These are phyloP conservation scores for Cryptocheilus praepositus DNA, from an alignment of 2,888 invertebrate species.

Conservation along the genomic window DNA sequence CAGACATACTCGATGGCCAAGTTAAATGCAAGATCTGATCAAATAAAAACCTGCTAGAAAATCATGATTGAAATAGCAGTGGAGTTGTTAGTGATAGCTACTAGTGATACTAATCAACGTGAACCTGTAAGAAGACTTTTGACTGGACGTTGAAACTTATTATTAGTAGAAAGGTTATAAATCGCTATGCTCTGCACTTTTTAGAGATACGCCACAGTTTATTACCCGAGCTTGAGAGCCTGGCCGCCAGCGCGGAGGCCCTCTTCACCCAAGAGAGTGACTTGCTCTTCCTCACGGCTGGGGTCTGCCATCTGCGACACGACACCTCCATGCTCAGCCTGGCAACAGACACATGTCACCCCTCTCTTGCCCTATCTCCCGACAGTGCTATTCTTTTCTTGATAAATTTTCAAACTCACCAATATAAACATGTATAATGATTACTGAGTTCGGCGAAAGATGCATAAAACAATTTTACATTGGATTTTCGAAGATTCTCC, in stretches of 20 bases:
- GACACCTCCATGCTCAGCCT: constrained; percentile 83
- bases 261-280: constrained; percentile 97
- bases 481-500: constrained; percentile 13
- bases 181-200: constrained; percentile 60
- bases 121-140: too few species aligned
- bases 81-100: too few species aligned
- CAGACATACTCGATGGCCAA: too few species aligned
- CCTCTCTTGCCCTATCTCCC: constrained; percentile 71
- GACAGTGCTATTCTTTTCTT: constrained; percentile 39
- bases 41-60: too few species aligned
- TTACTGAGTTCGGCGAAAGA: constrained; percentile 26
- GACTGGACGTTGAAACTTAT: too few species aligned
- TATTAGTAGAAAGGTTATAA: constrained; percentile 11
- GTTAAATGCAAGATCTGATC: too few species aligned
- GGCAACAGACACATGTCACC: constrained; percentile 79
- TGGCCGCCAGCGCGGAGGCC: constrained; percentile 96
- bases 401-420: constrained; percentile 31
- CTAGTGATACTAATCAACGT: too few species aligned
- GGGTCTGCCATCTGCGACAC: constrained; percentile 97
- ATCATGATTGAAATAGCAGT: too few species aligned
- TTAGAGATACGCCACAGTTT: constrained; percentile 71
- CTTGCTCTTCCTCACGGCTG: constrained; percentile 96
- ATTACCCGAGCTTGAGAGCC: constrained; percentile 98
- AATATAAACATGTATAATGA: constrained; percentile 22
- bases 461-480: constrained; percentile 23